Evolutionary conservation across 2,888 invertebrate species (phyloP).

Genomic region (Coenonympha arcania): DNA sequence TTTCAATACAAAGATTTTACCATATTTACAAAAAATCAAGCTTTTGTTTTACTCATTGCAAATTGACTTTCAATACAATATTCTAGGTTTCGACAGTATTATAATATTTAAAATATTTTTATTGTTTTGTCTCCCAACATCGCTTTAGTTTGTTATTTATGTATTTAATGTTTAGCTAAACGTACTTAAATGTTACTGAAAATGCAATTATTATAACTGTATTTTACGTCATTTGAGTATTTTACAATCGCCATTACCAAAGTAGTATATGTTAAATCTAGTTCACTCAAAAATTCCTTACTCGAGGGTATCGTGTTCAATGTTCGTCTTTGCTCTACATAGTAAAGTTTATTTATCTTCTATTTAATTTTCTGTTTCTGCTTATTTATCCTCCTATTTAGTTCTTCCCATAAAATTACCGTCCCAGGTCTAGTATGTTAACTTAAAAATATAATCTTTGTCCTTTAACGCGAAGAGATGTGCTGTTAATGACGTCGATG

Average conservation of each 20-base stretch:
- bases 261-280: background rate
- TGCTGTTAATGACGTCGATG: no score
- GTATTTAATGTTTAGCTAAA: slow-evolving; percentile 4
- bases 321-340: background rate
- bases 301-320: background rate
- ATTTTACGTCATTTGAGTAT: slow-evolving; percentile 3
- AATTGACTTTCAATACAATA: no score
- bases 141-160: background rate
- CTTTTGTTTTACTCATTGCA: no score
- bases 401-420: no score
- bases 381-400: no score
- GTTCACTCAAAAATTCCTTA: background rate
- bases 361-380: no score
- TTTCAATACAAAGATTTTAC: no score
- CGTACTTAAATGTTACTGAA: slow-evolving; percentile 1
- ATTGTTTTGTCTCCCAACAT: background rate
- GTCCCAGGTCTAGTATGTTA: no score
- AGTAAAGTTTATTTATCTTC: background rate
- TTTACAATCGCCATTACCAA: background rate
- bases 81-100: no score
- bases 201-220: slow-evolving; percentile 3
- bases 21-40: no score
- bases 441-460: no score
- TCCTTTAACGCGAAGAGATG: no score
- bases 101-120: background rate